Conservation (phyloP, 1,140 invertebrate species). For the Dinoponera quadriceps region DNA sequence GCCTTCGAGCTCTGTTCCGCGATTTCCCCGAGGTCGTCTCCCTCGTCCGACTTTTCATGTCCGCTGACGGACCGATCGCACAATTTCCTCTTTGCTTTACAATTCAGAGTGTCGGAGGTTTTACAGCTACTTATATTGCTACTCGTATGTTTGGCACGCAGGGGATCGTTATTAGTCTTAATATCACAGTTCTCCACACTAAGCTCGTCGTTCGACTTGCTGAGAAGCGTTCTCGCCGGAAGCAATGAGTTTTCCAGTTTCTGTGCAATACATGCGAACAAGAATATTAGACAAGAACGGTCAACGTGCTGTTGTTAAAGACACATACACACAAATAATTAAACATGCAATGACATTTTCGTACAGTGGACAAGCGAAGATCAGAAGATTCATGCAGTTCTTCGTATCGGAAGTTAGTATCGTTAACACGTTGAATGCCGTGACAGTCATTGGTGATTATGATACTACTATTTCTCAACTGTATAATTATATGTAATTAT, state of each 20-base stretch:
- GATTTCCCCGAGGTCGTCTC: not conserved
- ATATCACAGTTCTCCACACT: slow-evolving; percentile 78
- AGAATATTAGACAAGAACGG: slow-evolving; percentile 64
- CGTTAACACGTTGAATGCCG: too few species aligned
- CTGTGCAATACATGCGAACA: slow-evolving; percentile 73
- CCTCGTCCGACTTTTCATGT: slow-evolving; percentile 56
- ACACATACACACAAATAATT: slow-evolving; percentile 49
- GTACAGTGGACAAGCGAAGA: too few species aligned
- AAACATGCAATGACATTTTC: slow-evolving; percentile 6
- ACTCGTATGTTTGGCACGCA: slow-evolving; percentile 80
- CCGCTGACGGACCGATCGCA: slow-evolving; percentile 74
- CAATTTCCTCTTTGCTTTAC: slow-evolving; percentile 71
- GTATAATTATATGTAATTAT: too few species aligned
- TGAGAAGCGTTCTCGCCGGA: slow-evolving; percentile 77
- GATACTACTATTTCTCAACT: too few species aligned
- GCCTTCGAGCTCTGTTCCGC: slow-evolving; percentile 7
- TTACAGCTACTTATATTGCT: slow-evolving; percentile 81
- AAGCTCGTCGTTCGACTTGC: slow-evolving; percentile 84
- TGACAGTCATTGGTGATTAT: too few species aligned
- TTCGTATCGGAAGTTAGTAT: too few species aligned
- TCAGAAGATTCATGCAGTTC: too few species aligned
- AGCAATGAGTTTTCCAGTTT: slow-evolving; percentile 76
- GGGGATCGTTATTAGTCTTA: slow-evolving; percentile 74
- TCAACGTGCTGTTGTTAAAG: slow-evolving; percentile 37
- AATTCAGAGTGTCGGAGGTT: slow-evolving; percentile 71